Percentiles rank a stretch among this genome's conserved stretches.
phyloP scores from a whole-genome alignment of 37 sponge, comb jelly and placozoan species.

The Dysidea cf. avara region DNA sequence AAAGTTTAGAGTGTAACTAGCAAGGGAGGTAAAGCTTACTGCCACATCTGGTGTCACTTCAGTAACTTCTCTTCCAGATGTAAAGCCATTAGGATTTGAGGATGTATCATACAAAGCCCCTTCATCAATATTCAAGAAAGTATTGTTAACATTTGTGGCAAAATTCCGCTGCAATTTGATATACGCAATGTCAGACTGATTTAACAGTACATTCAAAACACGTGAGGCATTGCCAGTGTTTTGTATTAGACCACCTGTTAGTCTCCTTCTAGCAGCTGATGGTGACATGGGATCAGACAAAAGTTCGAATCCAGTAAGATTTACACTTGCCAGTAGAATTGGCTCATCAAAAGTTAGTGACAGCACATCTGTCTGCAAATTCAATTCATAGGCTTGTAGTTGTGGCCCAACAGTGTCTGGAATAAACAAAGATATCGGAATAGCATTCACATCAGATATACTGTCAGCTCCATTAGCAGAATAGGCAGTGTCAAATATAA shows the following conservation, averaged over 20 bases:
- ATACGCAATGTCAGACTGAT: conserved; percentile 55
- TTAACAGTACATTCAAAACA: conserved; percentile 47
- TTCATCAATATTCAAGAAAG: conserved; percentile 59
- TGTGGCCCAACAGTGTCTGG: conserved; percentile 64
- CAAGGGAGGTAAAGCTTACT: conserved; percentile 39
- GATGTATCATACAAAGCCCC: conserved; percentile 44
- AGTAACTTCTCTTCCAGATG: neutral
- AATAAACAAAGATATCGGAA: conserved; percentile 60
- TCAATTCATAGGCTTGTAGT: conserved; percentile 49
- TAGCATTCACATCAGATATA: conserved; percentile 34
- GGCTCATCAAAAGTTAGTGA: conserved; percentile 80
- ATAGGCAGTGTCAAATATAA: conserved; percentile 67
- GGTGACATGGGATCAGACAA: conserved; percentile 37
- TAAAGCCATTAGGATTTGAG: conserved; percentile 23
- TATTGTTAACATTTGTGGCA: conserved; percentile 60
- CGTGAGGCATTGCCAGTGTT: conserved; percentile 15
- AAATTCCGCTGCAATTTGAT: conserved; percentile 69
- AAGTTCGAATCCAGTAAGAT: conserved; percentile 50
- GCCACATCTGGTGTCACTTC: conserved; percentile 6
- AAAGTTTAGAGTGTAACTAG: conserved; percentile 61
- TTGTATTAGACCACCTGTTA: conserved; percentile 51
- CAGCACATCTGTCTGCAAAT: conserved; percentile 52
- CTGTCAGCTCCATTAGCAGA: conserved; percentile 46
- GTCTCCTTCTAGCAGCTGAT: conserved; percentile 14
- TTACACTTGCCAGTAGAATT: conserved; percentile 48